A percentile compares a stretch with the other conserved stretches of the same genome.
Evolutionary conservation across 2,113 vertebrate genomes (phyloP).

Genomic region (Chitala chitala): DNA sequence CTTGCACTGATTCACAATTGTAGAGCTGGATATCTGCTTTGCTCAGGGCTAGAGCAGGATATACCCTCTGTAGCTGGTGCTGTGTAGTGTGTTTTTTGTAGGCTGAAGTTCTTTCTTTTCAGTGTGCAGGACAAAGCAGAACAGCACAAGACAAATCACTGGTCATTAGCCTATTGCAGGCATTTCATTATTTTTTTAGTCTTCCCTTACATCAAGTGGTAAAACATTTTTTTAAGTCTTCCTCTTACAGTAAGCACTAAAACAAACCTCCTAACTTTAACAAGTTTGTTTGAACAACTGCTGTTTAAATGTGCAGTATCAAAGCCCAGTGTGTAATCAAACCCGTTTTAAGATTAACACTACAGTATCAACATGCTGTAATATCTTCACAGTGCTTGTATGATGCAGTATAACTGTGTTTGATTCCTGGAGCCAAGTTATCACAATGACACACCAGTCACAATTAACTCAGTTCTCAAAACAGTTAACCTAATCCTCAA

Average conservation of each 20-base stretch:
- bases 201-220: not conserved
- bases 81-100: not conserved
- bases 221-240: not conserved
- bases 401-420: no score
- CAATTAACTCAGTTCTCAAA: not conserved
- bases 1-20: not conserved
- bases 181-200: not conserved
- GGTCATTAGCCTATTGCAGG: conserved; percentile 4
- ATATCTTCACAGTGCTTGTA: no score
- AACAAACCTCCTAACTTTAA: no score
- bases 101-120: not conserved
- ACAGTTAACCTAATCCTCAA: not conserved
- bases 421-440: no score
- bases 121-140: not conserved
- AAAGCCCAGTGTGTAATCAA: no score
- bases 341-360: no score
- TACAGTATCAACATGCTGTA: no score
- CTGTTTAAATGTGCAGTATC: no score
- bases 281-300: no score
- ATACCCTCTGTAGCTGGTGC: not conserved
- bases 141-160: not conserved
- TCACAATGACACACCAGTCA: no score
- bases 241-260: not conserved
- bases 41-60: conserved; percentile 3
- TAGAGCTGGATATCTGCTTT: not conserved